Base-by-base conservation (phyloP, 2,113 vertebrate species). In the Sinocyclocheilus maitianheensis region DNA sequence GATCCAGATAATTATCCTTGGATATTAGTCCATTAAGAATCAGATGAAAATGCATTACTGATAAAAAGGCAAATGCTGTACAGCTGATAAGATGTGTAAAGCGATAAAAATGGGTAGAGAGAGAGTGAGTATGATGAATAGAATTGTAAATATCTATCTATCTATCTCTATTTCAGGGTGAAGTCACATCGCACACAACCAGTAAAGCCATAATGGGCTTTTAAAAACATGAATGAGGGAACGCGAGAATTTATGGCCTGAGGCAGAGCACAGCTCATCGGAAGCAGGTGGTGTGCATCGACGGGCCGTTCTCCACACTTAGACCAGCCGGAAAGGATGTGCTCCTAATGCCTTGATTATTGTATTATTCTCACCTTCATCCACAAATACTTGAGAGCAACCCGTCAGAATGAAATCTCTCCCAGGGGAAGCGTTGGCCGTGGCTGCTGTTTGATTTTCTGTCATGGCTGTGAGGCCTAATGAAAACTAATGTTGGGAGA, bases 401-500 rank as follows among this genome's bases (percentile, higher is more conserved):
- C 85, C 87, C 83, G 78, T 90, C 91, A 85, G 85, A 88, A 86
- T 87, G 85, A 85, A 84, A 90, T 90, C 84, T 90, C 77, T 90
- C 90, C 87, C 82, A n/a, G 20, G 84, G 87, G 90, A 92, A 69
- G 76, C 62, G 4, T 22, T 84, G 78, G 80, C 84, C 84, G 37
- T 48, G 71, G 85, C 51, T 71, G 60, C 69, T 69, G 51, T 83
- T 92, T 92, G 86, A 91, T 92, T 91, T 91, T 90, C 88, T 92
- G 89, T 91, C 89, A 90, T 71, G 79, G 46, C 77, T 62, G 60
- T 76, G 87, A 60, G 84, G 84, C 87, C 84, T 90, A 90, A 92
- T 92, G 88, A 91, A 91, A 92, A 91, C 80, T 77, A 90, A 91
- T 89, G 88, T 85, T 77, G 60, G 72, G 77, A 87, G 71, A 86